Base-by-base conservation (phyloP, 2,797 vertebrate species). In the Dendrocincla tyrannina region DNA sequence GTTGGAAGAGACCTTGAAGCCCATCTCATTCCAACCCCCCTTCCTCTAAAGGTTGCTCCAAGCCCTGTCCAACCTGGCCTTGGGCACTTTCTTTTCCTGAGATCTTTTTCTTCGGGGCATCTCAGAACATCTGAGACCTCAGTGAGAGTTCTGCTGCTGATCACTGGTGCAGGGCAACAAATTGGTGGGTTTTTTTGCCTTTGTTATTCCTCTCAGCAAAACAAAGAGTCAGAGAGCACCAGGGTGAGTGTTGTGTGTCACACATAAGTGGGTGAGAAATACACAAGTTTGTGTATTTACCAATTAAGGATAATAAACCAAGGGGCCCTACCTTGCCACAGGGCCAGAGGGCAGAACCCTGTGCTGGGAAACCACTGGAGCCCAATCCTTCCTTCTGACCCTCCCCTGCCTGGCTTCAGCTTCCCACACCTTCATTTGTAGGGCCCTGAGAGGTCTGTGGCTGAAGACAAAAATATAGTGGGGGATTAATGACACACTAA, bases 21-120 rank as follows among this genome's bases (percentile, higher is more conserved):
- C 7, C 53, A 30, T 50, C 6, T 63, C 6, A 22, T 42, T 28
- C 78, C 78, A 49, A 1, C 30, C 30, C 62, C 22, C 33, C 47
- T 69, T 25, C n/a, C 28, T 10, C 52, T 25, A 10, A 0, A 9
- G 52, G 68, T n/a, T 68, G 53, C 22, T 39, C 72, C 17, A 28
- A 37, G 49, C 24, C 49, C 19, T 0, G 1, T 15, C 64, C 72
- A 44, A 0, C 28, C 56, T 3, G 10, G n/a, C 58, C 37, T 39
- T 16, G 4, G 1, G 11, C n/a, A 8, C 17, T 39, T 59, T 56
- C 35, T 69, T 55, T 55, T n/a, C 60, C 33, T 41, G 18, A 20
- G 69, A 9, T 46, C 5, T 17, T 93, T 85, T 69, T 66, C 69
- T 68, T 76, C 63, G 49, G 44, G 18, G 13, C n/a, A 66, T 64